These are phyloP conservation scores for Odontesthes bonariensis DNA, from an alignment of 2,113 vertebrate species.

Conservation along the genomic window DNA sequence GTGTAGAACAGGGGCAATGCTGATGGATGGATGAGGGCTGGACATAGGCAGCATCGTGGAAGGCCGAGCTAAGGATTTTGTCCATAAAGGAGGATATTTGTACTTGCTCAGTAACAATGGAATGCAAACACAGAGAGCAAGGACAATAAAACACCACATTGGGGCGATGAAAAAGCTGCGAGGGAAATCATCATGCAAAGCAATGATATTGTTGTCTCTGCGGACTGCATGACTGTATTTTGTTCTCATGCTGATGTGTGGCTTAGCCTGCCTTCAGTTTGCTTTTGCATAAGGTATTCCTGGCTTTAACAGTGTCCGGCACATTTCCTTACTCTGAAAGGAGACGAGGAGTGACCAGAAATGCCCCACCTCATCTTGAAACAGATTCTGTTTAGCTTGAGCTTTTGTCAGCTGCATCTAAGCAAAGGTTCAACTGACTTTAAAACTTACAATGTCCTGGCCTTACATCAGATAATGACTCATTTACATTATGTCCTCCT, in stretches of 20 bases:
- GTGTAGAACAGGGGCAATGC: constrained; percentile 61
- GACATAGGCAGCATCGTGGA: constrained; percentile 52
- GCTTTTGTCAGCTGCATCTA: constrained; percentile 43
- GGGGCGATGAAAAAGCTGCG: constrained; percentile 71
- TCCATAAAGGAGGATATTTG: constrained; percentile 79
- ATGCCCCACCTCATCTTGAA: constrained; percentile 65
- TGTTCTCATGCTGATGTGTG: constrained; percentile 74
- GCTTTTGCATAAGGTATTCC: constrained; percentile 74
- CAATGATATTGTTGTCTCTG: constrained; percentile 70
- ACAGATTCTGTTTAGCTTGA: constrained; percentile 40
- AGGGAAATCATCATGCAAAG: constrained; percentile 86
- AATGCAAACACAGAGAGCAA: constrained; percentile 73
- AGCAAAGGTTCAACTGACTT: constrained; percentile 58
- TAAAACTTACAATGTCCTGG: not conserved
- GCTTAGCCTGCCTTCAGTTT: constrained; percentile 74
- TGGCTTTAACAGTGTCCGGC: constrained; percentile 76
- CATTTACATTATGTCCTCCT: constrained; percentile 12
- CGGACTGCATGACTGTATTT: constrained; percentile 66
- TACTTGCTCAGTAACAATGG: constrained; percentile 75
- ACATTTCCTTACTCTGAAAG: constrained; percentile 79
- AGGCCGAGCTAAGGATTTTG: constrained; percentile 49
- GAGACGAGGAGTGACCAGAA: constrained; percentile 62
- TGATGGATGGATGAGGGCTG: constrained; percentile 80
- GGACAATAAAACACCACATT: constrained; percentile 76
- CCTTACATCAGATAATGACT: constrained; percentile 16